These are phyloP conservation scores for Pteronotus mesoamericanus DNA, from an alignment of 2,797 vertebrate genomes.

Conservation along the genomic window DNA sequence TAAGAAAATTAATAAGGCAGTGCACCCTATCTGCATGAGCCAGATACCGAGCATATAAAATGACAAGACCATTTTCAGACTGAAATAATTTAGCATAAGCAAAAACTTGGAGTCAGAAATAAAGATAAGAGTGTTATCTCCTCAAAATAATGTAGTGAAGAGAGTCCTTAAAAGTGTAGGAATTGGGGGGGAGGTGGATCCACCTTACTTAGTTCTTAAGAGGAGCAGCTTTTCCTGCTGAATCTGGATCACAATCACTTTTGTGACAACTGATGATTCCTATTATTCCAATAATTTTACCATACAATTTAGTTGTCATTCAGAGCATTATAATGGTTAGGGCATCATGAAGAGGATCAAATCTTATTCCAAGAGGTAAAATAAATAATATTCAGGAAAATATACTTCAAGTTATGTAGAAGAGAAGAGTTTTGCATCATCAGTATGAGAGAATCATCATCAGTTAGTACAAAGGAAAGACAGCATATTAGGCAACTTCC, in stretches of 20 bases:
- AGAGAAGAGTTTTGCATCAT: conserved; percentile 1
- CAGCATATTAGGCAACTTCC: background rate
- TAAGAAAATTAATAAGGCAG: background rate
- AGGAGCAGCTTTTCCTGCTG: background rate
- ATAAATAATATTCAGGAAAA: conserved; percentile 23
- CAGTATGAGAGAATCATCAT: conserved; percentile 32
- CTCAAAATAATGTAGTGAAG: background rate
- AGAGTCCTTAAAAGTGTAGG: background rate
- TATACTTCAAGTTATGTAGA: background rate
- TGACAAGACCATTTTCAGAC: background rate
- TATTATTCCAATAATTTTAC: conserved; percentile 2
- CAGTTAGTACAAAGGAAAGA: background rate
- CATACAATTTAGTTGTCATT: background rate
- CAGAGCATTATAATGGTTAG: background rate
- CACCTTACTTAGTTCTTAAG: background rate
- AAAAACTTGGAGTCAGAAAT: conserved; percentile 18
- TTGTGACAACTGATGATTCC: background rate
- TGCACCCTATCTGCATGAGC: background rate
- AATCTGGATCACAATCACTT: background rate
- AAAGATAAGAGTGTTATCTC: background rate
- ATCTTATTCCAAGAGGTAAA: conserved; percentile 25
- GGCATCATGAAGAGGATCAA: no score
- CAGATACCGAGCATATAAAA: background rate
- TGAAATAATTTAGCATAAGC: background rate
- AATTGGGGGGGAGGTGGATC: background rate